Conservation (phyloP, 2,888 invertebrate species). For the Apamea sordens region DNA sequence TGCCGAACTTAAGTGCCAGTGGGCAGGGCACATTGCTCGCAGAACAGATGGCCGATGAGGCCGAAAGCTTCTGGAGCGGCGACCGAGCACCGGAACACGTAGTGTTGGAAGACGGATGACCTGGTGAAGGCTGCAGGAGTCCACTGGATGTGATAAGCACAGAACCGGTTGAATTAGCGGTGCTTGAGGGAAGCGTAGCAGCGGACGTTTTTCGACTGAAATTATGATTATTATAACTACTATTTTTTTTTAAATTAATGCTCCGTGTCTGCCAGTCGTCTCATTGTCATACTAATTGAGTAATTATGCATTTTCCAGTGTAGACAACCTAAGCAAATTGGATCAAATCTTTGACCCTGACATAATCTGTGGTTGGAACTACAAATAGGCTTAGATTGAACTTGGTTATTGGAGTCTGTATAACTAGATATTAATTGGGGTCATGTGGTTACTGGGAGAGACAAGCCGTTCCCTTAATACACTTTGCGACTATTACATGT, state of each 20-base stretch:
- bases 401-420: slow-evolving; percentile 19
- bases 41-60: too few species aligned
- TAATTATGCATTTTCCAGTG: slow-evolving; percentile 22
- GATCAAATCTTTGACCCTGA: slow-evolving; percentile 12
- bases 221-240: not conserved
- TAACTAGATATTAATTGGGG: slow-evolving; percentile 18
- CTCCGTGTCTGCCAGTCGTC: not conserved
- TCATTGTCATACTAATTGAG: not conserved
- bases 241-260: not conserved
- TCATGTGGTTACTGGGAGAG: not conserved
- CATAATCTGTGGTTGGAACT: slow-evolving; percentile 29
- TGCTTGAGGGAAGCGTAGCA: too few species aligned
- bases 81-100: too few species aligned
- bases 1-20: too few species aligned
- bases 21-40: too few species aligned
- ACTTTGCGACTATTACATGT: not conserved
- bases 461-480: not conserved
- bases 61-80: too few species aligned
- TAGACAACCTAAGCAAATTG: slow-evolving; percentile 20
- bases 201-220: not conserved
- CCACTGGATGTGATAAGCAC: too few species aligned
- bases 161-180: too few species aligned
- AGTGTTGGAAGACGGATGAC: too few species aligned
- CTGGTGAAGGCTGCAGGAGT: too few species aligned
- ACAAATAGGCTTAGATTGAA: slow-evolving; percentile 8